A percentile compares a stretch with the other conserved stretches of the same genome.
These are phyloP conservation scores for Hypotaenidia okinawae DNA, from an alignment of 2,797 vertebrate species.

Conservation along the genomic window DNA sequence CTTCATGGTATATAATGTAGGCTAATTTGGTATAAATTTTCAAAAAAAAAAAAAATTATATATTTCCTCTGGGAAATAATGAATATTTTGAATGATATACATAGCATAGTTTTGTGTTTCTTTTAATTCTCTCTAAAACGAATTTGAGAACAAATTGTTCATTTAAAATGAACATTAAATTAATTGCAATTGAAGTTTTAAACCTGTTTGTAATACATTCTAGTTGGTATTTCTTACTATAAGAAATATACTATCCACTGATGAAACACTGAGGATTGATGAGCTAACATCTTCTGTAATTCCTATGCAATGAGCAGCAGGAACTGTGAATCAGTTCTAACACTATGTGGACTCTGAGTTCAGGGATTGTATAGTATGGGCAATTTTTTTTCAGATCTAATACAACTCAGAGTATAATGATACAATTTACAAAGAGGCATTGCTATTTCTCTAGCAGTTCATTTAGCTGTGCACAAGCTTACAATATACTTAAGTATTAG, in stretches of 20 bases:
- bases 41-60: background rate
- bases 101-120: fast-evolving
- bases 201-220: background rate
- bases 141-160: background rate
- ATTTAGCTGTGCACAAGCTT: constrained; percentile 36
- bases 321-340: background rate
- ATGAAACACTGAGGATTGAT: background rate
- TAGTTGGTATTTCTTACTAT: background rate
- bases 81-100: background rate
- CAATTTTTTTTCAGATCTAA: constrained; percentile 1
- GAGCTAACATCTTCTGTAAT: background rate
- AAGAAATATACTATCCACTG: background rate
- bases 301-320: background rate
- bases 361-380: background rate
- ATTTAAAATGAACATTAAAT: background rate
- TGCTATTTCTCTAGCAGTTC: constrained; percentile 41
- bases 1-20: background rate
- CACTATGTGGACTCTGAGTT: background rate
- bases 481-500: constrained; percentile 42
- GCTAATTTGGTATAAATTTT: background rate
- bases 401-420: constrained; percentile 16
- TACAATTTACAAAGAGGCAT: constrained; percentile 39
- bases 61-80: background rate
- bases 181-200: background rate
- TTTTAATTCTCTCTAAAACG: background rate